phyloP scores from a whole-genome alignment of 2,113 vertebrate genomes.

The Perca flavescens region DNA sequence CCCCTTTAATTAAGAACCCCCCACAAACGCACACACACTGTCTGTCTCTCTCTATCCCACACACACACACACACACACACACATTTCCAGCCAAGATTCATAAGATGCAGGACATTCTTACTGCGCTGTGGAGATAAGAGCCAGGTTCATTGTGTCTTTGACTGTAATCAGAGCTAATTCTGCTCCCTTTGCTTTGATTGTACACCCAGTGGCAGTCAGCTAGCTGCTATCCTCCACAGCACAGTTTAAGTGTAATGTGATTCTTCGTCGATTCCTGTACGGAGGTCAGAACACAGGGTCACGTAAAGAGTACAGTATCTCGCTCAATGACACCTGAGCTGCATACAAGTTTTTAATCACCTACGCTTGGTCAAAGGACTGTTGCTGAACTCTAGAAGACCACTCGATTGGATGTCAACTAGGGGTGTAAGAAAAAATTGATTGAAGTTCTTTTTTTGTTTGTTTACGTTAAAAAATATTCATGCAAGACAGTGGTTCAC shows the following conservation, averaged over 20 bases:
- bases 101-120: not conserved
- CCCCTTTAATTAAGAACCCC: conserved; percentile 55
- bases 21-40: conserved; percentile 6
- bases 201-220: not conserved
- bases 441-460: too few relatives aligned
- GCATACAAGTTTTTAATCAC: conserved; percentile 14
- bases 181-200: conserved; percentile 14
- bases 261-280: conserved; percentile 41
- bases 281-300: conserved; percentile 38
- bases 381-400: not conserved
- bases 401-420: not conserved
- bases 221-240: not conserved
- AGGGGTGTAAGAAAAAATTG: too few relatives aligned
- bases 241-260: conserved; percentile 35
- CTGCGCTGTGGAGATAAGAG: not conserved
- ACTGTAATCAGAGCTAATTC: conserved; percentile 34
- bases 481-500: too few relatives aligned
- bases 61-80: conserved; percentile 10
- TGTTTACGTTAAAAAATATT: too few relatives aligned
- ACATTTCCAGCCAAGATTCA: conserved; percentile 21
- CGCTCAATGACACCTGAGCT: conserved; percentile 12
- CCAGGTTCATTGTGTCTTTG: not conserved
- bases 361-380: not conserved
- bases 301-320: not conserved
- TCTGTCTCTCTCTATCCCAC: not conserved